These are phyloP conservation scores for Chionis minor DNA, from an alignment of 2,113 vertebrate genomes.

Conservation along the genomic window DNA sequence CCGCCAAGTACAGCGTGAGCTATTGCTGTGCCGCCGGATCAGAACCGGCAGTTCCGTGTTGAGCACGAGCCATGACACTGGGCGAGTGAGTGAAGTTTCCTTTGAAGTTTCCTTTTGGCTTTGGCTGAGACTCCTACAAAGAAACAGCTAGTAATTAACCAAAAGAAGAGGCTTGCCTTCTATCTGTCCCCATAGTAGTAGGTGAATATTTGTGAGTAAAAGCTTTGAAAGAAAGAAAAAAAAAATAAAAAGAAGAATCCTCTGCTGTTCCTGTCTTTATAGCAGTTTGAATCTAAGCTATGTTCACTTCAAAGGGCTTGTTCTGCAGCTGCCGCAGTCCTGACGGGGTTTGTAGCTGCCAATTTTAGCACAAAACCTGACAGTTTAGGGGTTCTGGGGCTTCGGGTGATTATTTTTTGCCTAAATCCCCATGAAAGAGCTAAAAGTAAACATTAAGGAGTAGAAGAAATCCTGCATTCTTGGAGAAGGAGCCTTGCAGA, in stretches of 20 bases:
- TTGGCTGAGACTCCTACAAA: neutral
- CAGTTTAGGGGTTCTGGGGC: neutral
- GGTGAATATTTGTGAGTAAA: neutral
- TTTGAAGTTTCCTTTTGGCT: conserved; percentile 35
- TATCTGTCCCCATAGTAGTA: neutral
- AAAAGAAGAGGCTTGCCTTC: neutral
- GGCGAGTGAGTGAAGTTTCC: neutral
- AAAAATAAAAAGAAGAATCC: neutral
- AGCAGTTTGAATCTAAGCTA: neutral
- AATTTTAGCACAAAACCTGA: conserved; percentile 14
- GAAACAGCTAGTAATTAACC: conserved; percentile 29
- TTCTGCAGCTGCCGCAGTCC: neutral
- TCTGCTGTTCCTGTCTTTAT: neutral
- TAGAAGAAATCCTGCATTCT: neutral
- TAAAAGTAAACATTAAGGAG: neutral
- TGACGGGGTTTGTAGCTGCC: conserved; percentile 1
- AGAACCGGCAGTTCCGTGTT: neutral
- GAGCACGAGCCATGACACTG: neutral
- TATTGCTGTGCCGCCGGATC: neutral
- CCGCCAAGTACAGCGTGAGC: neutral
- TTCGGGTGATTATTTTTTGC: neutral
- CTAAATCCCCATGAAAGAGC: neutral
- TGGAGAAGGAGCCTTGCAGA: neutral
- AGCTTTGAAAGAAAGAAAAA: neutral
- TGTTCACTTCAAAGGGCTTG: conserved; percentile 6